Conservation (phyloP, 2,797 vertebrate genomes). For the Phrynocephalus vlangalii region DNA sequence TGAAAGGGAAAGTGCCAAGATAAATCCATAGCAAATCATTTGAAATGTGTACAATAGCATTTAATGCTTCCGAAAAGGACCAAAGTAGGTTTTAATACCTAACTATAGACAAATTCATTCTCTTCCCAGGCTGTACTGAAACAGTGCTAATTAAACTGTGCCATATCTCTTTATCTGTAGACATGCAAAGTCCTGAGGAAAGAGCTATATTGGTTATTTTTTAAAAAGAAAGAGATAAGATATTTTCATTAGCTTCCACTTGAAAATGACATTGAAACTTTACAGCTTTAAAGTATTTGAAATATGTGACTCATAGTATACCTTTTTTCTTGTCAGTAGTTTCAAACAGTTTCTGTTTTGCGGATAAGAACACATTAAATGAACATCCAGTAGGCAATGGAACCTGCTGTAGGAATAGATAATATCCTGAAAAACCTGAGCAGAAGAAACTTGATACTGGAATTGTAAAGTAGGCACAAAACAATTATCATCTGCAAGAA, state of each 20-base stretch:
- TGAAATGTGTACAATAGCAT: slow-evolving; percentile 21
- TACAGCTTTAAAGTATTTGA: slow-evolving; percentile 46
- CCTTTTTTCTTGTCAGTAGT: slow-evolving; percentile 51
- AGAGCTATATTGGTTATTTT: slow-evolving; percentile 64
- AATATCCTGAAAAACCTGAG: slow-evolving; percentile 26
- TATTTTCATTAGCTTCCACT: slow-evolving; percentile 67
- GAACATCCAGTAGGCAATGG: slow-evolving; percentile 26
- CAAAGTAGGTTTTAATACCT: slow-evolving; percentile 59
- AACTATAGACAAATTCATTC: slow-evolving; percentile 58
- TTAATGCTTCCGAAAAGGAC: slow-evolving; percentile 26
- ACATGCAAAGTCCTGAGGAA: slow-evolving; percentile 52
- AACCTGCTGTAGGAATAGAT: slow-evolving; percentile 53
- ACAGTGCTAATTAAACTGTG: slow-evolving; percentile 73
- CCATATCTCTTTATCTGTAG: slow-evolving; percentile 67
- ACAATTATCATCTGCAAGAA: background rate
- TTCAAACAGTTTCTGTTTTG: slow-evolving; percentile 63
- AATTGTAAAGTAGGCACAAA: background rate
- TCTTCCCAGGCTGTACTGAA: slow-evolving; percentile 61
- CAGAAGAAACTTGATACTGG: background rate
- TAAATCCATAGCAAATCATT: background rate
- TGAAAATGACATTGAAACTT: slow-evolving; percentile 67
- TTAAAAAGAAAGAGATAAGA: slow-evolving; percentile 62
- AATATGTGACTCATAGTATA: slow-evolving; percentile 42
- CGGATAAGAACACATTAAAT: slow-evolving; percentile 48
- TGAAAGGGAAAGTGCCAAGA: background rate